These are phyloP conservation scores for Papilio elwesi DNA, from an alignment of 2,888 invertebrate genomes.

Conservation along the genomic window DNA sequence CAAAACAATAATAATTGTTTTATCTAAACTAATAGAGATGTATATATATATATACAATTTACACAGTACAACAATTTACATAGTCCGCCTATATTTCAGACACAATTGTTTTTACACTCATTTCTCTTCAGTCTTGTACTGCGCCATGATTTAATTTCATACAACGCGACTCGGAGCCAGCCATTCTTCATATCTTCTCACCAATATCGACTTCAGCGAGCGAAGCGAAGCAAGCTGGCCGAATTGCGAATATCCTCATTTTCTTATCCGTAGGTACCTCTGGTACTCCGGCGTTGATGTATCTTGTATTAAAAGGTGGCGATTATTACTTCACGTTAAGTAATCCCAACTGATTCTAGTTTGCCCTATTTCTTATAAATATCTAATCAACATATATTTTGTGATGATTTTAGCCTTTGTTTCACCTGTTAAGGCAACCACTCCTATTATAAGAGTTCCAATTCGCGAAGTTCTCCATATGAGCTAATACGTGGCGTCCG, in stretches of 20 bases:
- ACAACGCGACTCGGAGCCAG: no score
- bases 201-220: not conserved
- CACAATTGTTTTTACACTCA: no score
- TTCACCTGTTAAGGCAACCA: constrained; percentile 49
- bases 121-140: no score
- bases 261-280: not conserved
- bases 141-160: no score
- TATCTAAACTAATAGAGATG: no score
- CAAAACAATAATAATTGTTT: no score
- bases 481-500: constrained; percentile 58
- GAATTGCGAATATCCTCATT: not conserved
- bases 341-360: constrained; percentile 4
- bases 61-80: not conserved
- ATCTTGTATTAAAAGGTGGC: not conserved
- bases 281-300: not conserved
- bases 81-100: no score
- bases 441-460: constrained; percentile 58
- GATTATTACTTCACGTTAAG: not conserved
- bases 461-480: constrained; percentile 56
- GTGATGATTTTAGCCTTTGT: not conserved
- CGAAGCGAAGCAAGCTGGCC: no score
- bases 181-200: no score
- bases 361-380: constrained; percentile 7
- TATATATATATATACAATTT: no score
- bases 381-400: constrained; percentile 16